These are phyloP conservation scores for Ornithoptera priamus DNA, from an alignment of 2,888 invertebrate genomes.

Conservation along the genomic window DNA sequence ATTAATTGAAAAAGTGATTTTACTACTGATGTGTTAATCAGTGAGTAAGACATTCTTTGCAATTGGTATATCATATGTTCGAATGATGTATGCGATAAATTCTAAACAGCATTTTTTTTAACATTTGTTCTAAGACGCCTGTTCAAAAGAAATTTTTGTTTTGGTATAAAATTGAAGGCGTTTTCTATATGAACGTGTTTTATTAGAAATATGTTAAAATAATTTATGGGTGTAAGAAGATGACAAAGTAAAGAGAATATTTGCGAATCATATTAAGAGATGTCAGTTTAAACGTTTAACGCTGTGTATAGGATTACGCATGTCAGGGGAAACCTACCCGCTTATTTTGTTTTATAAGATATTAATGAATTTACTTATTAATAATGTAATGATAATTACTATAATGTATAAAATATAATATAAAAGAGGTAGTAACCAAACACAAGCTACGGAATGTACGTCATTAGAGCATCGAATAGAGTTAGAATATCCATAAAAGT, in stretches of 20 bases:
- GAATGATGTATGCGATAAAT: too few species aligned
- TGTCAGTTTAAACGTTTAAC: slow-evolving; percentile 61
- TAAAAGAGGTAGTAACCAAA: not conserved
- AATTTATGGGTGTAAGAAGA: slow-evolving; percentile 1
- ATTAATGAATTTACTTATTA: not conserved
- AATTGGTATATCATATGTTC: too few species aligned
- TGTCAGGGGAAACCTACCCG: slow-evolving; percentile 61
- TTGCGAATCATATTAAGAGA: slow-evolving; percentile 39
- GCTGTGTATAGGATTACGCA: slow-evolving; percentile 65
- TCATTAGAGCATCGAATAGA: too few species aligned
- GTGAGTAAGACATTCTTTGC: too few species aligned
- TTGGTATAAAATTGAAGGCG: not conserved
- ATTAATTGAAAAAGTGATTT: too few species aligned
- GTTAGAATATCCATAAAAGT: too few species aligned
- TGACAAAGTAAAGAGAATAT: slow-evolving; percentile 17
- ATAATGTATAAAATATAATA: not conserved
- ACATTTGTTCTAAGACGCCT: too few species aligned
- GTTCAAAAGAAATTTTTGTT: not conserved
- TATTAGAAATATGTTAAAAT: slow-evolving; percentile 3
- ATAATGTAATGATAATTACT: not conserved
- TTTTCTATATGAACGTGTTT: not conserved
- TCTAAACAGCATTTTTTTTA: too few species aligned
- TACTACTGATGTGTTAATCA: too few species aligned
- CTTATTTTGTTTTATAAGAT: slow-evolving; percentile 60
- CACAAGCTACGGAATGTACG: too few species aligned